Evolutionary conservation across 2,888 invertebrate species (phyloP).

Genomic region (Lathronympha strigana): DNA sequence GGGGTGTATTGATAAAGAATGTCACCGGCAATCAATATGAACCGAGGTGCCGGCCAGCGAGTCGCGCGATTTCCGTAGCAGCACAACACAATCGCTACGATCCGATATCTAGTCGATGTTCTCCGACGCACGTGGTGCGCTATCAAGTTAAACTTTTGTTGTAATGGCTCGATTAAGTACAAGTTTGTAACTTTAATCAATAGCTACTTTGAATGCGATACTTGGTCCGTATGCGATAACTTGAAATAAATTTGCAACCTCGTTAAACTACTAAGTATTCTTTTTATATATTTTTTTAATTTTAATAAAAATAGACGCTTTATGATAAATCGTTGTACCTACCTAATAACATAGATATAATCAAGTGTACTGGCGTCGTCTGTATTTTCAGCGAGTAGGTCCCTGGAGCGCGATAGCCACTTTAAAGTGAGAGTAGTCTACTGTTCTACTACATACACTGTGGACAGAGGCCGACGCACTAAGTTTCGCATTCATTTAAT

Average conservation of each 20-base stretch:
- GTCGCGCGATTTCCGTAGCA: slow-evolving; percentile 40
- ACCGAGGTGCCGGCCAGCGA: slow-evolving; percentile 66
- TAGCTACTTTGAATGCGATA: not conserved
- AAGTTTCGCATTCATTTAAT: too few species aligned
- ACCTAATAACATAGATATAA: too few species aligned
- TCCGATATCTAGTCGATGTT: slow-evolving; percentile 34
- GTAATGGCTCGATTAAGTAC: slow-evolving; percentile 34
- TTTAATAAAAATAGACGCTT: not conserved
- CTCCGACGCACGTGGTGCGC: slow-evolving; percentile 38
- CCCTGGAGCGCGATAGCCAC: too few species aligned
- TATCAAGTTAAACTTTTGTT: slow-evolving; percentile 38
- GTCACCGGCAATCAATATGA: slow-evolving; percentile 87
- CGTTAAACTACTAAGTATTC: not conserved
- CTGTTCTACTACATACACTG: slow-evolving; percentile 14
- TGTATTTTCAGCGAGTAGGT: too few species aligned
- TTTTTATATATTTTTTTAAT: not conserved
- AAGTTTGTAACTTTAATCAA: slow-evolving; percentile 32
- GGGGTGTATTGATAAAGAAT: slow-evolving; percentile 86
- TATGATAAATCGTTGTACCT: not conserved
- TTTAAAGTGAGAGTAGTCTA: not conserved
- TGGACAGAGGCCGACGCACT: not conserved
- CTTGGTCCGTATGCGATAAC: not conserved
- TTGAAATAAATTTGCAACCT: not conserved
- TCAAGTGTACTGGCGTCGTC: not conserved
- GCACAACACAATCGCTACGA: slow-evolving; percentile 37